Conservation (phyloP, 2,113 vertebrate species). For the Zosterops hypoxanthus region DNA sequence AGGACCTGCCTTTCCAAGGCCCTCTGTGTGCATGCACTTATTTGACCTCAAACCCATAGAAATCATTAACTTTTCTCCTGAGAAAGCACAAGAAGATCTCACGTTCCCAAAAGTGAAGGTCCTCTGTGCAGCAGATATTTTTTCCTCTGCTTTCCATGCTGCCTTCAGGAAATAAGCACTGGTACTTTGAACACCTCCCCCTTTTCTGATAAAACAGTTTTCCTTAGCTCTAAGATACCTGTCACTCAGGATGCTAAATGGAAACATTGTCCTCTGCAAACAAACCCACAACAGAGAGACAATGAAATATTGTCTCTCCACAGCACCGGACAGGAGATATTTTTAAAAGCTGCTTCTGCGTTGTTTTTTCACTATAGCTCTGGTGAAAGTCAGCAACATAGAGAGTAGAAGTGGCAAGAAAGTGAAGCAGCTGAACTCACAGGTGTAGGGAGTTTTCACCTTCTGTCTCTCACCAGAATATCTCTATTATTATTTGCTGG, state of each 20-base stretch:
- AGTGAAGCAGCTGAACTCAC: neutral
- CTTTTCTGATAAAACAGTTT: neutral
- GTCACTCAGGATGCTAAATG: neutral
- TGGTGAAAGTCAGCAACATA: neutral
- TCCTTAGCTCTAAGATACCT: neutral
- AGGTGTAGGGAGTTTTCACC: neutral
- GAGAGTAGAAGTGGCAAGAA: neutral
- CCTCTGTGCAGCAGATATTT: neutral
- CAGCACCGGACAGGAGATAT: neutral
- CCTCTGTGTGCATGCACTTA: neutral
- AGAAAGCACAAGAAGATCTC: neutral
- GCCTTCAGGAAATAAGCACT: neutral
- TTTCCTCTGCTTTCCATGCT: neutral
- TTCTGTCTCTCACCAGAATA: neutral
- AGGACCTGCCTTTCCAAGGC: neutral
- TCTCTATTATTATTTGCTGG: neutral
- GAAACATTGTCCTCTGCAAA: neutral
- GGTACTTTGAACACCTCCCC: neutral
- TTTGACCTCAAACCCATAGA: neutral
- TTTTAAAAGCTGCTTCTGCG: neutral
- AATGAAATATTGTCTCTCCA: neutral
- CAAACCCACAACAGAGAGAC: neutral
- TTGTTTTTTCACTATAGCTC: neutral
- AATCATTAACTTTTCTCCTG: neutral
- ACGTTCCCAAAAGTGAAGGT: neutral